Conservation (phyloP, 2,888 invertebrate genomes). For the Mythimna lalbum region DNA sequence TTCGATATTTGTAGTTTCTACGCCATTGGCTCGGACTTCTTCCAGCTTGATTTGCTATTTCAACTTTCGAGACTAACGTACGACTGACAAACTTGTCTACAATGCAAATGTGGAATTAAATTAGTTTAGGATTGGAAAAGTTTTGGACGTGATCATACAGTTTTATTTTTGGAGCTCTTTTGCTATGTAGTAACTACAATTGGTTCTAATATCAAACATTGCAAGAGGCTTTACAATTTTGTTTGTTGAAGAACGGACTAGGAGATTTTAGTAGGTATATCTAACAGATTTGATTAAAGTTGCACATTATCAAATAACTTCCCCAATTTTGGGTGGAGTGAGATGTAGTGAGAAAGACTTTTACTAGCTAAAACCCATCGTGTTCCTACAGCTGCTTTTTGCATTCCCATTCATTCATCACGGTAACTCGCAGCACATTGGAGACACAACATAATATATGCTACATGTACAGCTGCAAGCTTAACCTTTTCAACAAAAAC, state of each 20-base stretch:
- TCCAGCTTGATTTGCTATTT: neutral
- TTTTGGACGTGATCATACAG: neutral
- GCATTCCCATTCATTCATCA: too few species aligned
- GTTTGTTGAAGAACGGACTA: neutral
- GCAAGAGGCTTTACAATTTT: neutral
- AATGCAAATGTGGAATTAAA: slow-evolving; percentile 12
- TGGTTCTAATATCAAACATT: neutral
- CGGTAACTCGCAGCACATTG: neutral
- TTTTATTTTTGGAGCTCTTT: neutral
- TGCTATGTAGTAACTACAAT: neutral
- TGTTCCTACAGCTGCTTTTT: too few species aligned
- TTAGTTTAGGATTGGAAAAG: slow-evolving; percentile 13
- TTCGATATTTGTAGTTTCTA: slow-evolving; percentile 6
- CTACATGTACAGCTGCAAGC: neutral
- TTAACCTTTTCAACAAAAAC: slow-evolving; percentile 7
- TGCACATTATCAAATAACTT: too few species aligned
- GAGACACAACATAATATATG: neutral
- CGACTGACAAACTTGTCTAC: slow-evolving; percentile 1
- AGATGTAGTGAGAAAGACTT: too few species aligned
- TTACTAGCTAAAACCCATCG: too few species aligned
- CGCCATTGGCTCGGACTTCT: neutral
- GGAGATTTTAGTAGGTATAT: neutral
- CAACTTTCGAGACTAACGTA: slow-evolving; percentile 14
- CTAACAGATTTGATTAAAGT: neutral
- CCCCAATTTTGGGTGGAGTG: too few species aligned